Evolutionary conservation across 2,888 invertebrate species (phyloP).

Genomic region (Congeria kusceri): DNA sequence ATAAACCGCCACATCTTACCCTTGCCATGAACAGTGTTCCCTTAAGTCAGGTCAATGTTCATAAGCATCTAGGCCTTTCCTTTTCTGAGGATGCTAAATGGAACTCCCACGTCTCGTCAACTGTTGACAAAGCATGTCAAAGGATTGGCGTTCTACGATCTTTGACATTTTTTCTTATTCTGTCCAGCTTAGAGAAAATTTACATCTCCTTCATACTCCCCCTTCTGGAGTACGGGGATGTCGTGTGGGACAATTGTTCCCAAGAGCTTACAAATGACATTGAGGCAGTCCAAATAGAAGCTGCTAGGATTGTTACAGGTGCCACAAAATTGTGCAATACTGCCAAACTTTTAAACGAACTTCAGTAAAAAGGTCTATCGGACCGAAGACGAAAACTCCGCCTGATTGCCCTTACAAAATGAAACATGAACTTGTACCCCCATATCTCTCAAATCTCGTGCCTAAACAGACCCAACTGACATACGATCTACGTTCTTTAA

Average conservation of each 20-base stretch:
- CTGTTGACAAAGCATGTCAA: constrained; percentile 1
- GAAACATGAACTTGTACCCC: neutral
- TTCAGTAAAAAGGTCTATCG: too few relatives aligned
- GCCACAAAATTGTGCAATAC: too few relatives aligned
- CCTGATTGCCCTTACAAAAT: neutral
- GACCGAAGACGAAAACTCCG: neutral
- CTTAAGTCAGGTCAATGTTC: neutral
- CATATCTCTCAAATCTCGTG: neutral
- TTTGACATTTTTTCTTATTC: too few relatives aligned
- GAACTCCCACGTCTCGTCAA: neutral
- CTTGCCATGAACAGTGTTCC: neutral
- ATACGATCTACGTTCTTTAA: neutral
- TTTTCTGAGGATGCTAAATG: neutral
- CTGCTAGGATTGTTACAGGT: neutral
- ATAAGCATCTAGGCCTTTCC: neutral
- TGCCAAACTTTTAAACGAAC: too few relatives aligned
- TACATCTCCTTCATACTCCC: too few relatives aligned
- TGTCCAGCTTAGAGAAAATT: too few relatives aligned
- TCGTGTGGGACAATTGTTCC: too few relatives aligned
- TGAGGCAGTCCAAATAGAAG: neutral
- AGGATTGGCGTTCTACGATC: neutral
- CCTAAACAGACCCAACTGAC: neutral
- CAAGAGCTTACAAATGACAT: neutral
- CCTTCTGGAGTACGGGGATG: too few relatives aligned
- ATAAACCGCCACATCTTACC: neutral